Percentiles rank a stretch among this genome's conserved stretches.
Evolutionary conservation across 2,888 invertebrate genomes (phyloP).

Genomic region (Brenthis hecate): DNA sequence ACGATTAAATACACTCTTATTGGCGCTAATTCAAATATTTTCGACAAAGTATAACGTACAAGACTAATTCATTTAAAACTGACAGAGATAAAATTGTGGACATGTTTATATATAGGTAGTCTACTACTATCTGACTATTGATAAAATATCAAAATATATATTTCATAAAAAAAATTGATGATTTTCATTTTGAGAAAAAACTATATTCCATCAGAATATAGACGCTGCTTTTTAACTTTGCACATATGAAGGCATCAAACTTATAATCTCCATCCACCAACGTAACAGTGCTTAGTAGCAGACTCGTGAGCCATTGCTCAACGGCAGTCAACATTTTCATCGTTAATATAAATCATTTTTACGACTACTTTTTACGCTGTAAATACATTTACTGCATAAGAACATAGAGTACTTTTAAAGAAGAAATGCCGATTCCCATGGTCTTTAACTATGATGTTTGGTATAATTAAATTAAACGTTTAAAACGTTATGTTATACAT

Average conservation of each 20-base stretch:
- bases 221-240: no score
- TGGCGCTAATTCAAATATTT: conserved; percentile 56
- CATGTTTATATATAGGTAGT: background rate
- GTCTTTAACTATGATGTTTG: conserved; percentile 44
- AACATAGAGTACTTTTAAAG: conserved; percentile 19
- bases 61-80: conserved; percentile 39
- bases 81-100: conserved; percentile 36
- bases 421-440: conserved; percentile 41
- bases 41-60: conserved; percentile 8
- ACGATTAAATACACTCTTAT: conserved; percentile 29
- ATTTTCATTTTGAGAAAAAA: no score
- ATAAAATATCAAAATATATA: no score
- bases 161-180: no score
- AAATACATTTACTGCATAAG: background rate
- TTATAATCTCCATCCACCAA: no score
- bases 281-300: no score
- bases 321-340: background rate
- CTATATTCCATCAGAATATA: no score
- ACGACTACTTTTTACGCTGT: background rate
- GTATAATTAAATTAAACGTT: conserved; percentile 38
- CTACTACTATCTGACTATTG: background rate
- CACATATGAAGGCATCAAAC: no score
- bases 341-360: conserved; percentile 4
- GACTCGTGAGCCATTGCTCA: no score
- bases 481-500: conserved; percentile 34